Percentiles rank a stretch among this genome's conserved stretches.
Evolutionary conservation across 1,140 invertebrate species (phyloP).

Genomic region (Saccostrea cuccullata): DNA sequence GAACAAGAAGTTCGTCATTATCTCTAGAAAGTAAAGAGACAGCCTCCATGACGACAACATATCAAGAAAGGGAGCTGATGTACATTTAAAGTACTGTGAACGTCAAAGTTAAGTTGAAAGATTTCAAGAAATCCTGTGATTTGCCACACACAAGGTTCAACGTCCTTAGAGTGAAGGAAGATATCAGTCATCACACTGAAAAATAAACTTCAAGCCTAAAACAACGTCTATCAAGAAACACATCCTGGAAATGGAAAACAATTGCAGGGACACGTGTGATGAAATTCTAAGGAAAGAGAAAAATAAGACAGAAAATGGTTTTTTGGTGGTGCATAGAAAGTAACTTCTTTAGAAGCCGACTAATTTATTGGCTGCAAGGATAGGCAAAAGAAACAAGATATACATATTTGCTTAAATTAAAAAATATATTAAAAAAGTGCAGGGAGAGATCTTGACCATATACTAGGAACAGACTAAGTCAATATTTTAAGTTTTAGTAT

Average conservation of each 20-base stretch:
- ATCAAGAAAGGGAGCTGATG: neutral
- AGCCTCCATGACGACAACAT: neutral
- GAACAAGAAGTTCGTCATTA: neutral
- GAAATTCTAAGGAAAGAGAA: neutral
- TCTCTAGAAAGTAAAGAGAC: neutral
- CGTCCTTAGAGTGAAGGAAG: too few species aligned
- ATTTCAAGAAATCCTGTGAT: neutral
- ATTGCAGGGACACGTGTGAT: neutral
- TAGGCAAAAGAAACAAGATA: neutral
- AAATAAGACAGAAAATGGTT: neutral
- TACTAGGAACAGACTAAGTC: too few species aligned
- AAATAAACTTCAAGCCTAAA: neutral
- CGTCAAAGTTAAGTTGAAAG: neutral
- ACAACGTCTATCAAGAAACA: neutral
- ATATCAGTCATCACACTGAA: neutral
- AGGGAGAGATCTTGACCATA: neutral
- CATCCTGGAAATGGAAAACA: neutral
- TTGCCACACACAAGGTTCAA: neutral
- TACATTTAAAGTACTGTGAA: neutral
- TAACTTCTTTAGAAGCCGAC: neutral
- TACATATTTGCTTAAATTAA: too few species aligned
- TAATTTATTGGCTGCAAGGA: neutral
- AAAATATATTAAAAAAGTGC: too few species aligned
- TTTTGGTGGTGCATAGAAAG: neutral
- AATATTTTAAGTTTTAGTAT: too few species aligned